A percentile compares a stretch with the other conserved stretches of the same genome.
These are phyloP conservation scores for Fragum fragum DNA, from an alignment of 2,888 invertebrate genomes.

Conservation along the genomic window DNA sequence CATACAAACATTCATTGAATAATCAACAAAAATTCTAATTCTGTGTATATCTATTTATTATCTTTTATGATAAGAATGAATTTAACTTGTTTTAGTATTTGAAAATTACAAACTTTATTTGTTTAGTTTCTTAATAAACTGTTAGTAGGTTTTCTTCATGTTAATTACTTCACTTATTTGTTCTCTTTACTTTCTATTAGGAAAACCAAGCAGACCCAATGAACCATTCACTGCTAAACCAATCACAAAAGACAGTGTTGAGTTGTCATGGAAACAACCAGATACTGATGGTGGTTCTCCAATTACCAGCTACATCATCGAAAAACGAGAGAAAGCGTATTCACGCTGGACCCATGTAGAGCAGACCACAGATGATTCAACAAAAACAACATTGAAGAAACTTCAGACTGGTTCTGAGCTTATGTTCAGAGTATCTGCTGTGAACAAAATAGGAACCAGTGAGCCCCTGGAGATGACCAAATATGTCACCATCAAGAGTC, in stretches of 20 bases:
- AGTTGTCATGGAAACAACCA: conserved; percentile 87
- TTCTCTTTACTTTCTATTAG: conserved; percentile 68
- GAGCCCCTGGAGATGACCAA: conserved; percentile 89
- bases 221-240: conserved; percentile 87
- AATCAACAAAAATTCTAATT: too few relatives aligned
- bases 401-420: conserved; percentile 93
- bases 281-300: conserved; percentile 87
- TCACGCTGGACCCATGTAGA: conserved; percentile 82
- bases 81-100: too few relatives aligned
- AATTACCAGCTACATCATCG: conserved; percentile 90
- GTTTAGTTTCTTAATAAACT: too few relatives aligned
- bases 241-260: conserved; percentile 87
- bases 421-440: conserved; percentile 94
- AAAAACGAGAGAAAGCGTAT: conserved; percentile 90
- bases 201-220: conserved; percentile 84
- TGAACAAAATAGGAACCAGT: conserved; percentile 94
- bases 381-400: conserved; percentile 90
- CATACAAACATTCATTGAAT: too few relatives aligned
- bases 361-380: conserved; percentile 76
- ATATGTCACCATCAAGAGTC: conserved; percentile 89
- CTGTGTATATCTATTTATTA: too few relatives aligned
- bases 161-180: too few relatives aligned
- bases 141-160: too few relatives aligned
- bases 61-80: too few relatives aligned
- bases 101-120: too few relatives aligned